Evolutionary conservation across 1,140 invertebrate species (phyloP).

Genomic region (Drosophila bocqueti): DNA sequence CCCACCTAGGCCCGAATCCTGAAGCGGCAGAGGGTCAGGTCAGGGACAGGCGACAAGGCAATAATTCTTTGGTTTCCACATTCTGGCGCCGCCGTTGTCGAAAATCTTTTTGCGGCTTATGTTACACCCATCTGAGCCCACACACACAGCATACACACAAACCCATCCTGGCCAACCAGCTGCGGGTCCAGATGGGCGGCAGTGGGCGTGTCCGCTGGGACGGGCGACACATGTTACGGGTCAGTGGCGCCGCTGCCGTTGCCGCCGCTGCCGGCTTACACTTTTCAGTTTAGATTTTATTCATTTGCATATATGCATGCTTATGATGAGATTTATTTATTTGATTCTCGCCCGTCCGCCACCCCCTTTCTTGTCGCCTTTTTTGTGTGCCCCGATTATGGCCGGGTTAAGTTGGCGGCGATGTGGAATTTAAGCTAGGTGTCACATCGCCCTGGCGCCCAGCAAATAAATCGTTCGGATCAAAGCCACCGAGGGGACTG

Average conservation of each 20-base stretch:
- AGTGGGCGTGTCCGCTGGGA: slow-evolving; percentile 43
- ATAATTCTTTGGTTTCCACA: slow-evolving; percentile 81
- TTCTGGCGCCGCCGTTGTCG: slow-evolving; percentile 67
- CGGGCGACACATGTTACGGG: slow-evolving; percentile 74
- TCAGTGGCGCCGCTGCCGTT: slow-evolving; percentile 51
- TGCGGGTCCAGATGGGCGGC: slow-evolving; percentile 27
- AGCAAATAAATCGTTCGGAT: not conserved
- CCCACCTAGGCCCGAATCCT: slow-evolving; percentile 15
- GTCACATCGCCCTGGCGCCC: slow-evolving; percentile 1
- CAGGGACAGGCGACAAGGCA: slow-evolving; percentile 73
- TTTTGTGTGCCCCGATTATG: not conserved
- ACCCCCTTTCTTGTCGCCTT: not conserved
- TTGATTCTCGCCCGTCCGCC: slow-evolving; percentile 4
- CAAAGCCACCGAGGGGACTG: not conserved
- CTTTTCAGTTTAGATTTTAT: slow-evolving; percentile 53
- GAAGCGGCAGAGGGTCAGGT: slow-evolving; percentile 56
- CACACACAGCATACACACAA: slow-evolving; percentile 1
- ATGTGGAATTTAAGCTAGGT: slow-evolving; percentile 15
- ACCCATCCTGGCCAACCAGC: not conserved
- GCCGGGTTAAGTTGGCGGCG: slow-evolving; percentile 13
- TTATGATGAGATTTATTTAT: slow-evolving; percentile 58
- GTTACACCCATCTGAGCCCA: slow-evolving; percentile 27
- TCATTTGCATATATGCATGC: slow-evolving; percentile 60
- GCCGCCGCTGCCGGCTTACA: slow-evolving; percentile 35
- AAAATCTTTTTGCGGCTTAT: slow-evolving; percentile 83